A percentile compares a stretch with the other conserved stretches of the same genome.
These are phyloP conservation scores for Rhadina sibilatrix DNA, from an alignment of 2,113 vertebrate species.

Conservation along the genomic window DNA sequence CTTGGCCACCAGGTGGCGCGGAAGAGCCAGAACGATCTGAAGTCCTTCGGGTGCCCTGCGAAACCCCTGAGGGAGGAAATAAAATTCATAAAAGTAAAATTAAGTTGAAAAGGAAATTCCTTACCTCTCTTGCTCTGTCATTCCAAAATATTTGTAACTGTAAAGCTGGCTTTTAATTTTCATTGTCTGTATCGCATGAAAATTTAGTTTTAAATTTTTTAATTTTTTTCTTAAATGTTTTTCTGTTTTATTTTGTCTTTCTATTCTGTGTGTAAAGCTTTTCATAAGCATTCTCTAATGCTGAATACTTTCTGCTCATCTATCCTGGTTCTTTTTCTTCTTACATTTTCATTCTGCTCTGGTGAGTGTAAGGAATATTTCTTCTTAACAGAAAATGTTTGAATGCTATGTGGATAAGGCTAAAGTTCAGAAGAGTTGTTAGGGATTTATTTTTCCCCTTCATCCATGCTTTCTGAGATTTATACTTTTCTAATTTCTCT, in stretches of 20 bases:
- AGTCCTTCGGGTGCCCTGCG: accelerated
- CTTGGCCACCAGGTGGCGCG: conserved; percentile 59
- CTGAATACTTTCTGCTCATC: conserved; percentile 71
- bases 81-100: background rate
- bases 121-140: background rate
- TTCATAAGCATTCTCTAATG: conserved; percentile 66
- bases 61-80: background rate
- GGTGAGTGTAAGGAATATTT: conserved; percentile 72
- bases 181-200: background rate
- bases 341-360: conserved; percentile 69
- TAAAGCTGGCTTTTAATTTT: background rate
- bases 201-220: background rate
- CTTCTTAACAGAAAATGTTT: conserved; percentile 51
- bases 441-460: background rate
- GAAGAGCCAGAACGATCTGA: background rate
- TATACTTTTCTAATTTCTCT: background rate
- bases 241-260: conserved; percentile 63
- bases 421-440: background rate
- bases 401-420: background rate
- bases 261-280: conserved; percentile 58
- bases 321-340: conserved; percentile 65
- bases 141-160: background rate
- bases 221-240: conserved; percentile 20
- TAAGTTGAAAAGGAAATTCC: background rate
- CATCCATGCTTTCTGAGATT: background rate